Percentiles rank a stretch among this genome's conserved stretches.
phyloP scores from a whole-genome alignment of 2,797 vertebrate species.

The Heteromormyrus szaboi region DNA sequence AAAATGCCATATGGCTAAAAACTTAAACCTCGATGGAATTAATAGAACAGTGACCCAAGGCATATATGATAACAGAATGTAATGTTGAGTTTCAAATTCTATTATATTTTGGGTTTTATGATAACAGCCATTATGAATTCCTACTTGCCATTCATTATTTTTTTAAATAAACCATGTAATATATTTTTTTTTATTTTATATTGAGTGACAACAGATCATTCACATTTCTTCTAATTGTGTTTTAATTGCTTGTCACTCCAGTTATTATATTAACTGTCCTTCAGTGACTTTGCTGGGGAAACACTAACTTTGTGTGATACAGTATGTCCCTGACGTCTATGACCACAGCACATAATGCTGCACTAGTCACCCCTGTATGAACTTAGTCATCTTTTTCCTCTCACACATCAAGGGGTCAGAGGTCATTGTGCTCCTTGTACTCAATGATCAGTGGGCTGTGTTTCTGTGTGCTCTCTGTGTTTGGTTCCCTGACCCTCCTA shows the following conservation, averaged over 20 bases:
- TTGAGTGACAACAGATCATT: neutral
- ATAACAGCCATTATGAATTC: neutral
- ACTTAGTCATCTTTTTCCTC: neutral
- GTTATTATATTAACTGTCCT: neutral
- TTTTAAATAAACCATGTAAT: neutral
- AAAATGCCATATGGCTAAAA: neutral
- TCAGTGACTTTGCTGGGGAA: neutral
- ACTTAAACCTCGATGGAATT: neutral
- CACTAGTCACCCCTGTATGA: neutral
- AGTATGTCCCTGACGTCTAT: neutral
- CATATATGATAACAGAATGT: neutral
- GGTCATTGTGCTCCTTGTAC: neutral
- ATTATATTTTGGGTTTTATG: neutral
- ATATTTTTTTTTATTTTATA: neutral
- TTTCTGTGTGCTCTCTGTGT: neutral
- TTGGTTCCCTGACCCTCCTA: neutral
- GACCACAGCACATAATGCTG: neutral
- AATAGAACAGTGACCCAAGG: neutral
- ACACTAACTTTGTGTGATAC: neutral
- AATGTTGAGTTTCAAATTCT: constrained; percentile 5
- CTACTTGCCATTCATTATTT: neutral
- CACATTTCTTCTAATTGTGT: neutral
- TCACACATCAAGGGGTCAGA: neutral
- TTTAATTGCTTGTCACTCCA: neutral
- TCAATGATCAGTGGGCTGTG: neutral